These are phyloP conservation scores for Leucophenga montana DNA, from an alignment of 2,888 invertebrate genomes.

Conservation along the genomic window DNA sequence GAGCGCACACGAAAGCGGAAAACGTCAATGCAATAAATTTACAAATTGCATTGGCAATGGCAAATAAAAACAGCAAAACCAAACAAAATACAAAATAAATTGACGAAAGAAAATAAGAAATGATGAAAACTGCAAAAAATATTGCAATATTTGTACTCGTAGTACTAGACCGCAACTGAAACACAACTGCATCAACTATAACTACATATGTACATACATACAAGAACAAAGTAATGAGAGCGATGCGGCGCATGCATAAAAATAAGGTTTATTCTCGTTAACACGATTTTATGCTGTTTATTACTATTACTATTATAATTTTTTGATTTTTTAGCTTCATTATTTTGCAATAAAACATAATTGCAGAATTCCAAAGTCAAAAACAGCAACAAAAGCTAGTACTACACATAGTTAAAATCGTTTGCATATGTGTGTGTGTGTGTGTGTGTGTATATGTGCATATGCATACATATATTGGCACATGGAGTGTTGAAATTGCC, in stretches of 20 bases:
- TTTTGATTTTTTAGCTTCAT: background rate
- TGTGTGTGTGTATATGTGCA: too few species aligned
- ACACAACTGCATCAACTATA: slow-evolving; percentile 43
- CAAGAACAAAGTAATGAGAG: slow-evolving; percentile 40
- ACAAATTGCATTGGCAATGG: slow-evolving; percentile 70
- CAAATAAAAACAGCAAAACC: slow-evolving; percentile 40
- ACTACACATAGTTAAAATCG: background rate
- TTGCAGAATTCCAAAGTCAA: slow-evolving; percentile 17
- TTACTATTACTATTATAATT: too few species aligned
- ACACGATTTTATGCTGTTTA: background rate
- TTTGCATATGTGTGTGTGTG: slow-evolving; percentile 29
- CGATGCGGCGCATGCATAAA: slow-evolving; percentile 15
- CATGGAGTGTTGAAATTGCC: slow-evolving; percentile 41
- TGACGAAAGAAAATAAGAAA: slow-evolving; percentile 20
- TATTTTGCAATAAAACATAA: slow-evolving; percentile 7
- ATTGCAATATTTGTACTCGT: slow-evolving; percentile 46
- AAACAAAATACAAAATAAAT: slow-evolving; percentile 36
- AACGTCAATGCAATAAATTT: slow-evolving; percentile 55
- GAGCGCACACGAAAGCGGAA: slow-evolving; percentile 47
- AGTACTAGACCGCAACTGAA: slow-evolving; percentile 11
- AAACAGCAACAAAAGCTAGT: background rate
- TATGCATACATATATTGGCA: slow-evolving; percentile 33
- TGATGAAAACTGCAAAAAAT: slow-evolving; percentile 46
- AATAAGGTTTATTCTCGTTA: slow-evolving; percentile 3
- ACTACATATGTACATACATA: too few species aligned